These are phyloP conservation scores for Colostygia pectinataria DNA, from an alignment of 2,888 invertebrate genomes.

Conservation along the genomic window DNA sequence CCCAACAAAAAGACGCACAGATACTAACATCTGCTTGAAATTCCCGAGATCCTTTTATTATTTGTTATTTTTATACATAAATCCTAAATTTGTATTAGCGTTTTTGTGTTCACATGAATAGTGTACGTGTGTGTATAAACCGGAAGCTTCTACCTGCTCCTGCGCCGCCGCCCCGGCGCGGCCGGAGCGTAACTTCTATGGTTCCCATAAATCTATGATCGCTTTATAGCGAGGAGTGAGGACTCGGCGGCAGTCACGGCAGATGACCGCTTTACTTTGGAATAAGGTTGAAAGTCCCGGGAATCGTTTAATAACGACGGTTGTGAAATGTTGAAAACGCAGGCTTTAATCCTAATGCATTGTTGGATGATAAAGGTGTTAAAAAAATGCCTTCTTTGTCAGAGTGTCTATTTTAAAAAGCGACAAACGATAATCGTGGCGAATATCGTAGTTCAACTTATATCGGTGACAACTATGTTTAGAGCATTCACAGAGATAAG, in stretches of 20 bases:
- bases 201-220: neutral
- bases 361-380: neutral
- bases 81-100: constrained; percentile 24
- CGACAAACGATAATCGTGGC: no score
- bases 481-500: no score
- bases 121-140: constrained; percentile 40
- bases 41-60: constrained; percentile 21
- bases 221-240: neutral
- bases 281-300: no score
- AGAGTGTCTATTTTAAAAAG: no score
- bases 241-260: no score
- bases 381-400: neutral
- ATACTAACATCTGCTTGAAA: constrained; percentile 27
- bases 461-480: no score
- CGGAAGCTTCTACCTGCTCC: constrained; percentile 53
- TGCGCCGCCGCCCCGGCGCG: no score
- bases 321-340: no score
- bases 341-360: neutral
- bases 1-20: constrained; percentile 6
- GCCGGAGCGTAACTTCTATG: constrained; percentile 28
- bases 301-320: no score
- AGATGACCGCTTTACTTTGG: no score
- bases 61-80: constrained; percentile 36
- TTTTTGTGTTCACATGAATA: constrained; percentile 1
- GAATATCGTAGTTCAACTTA: no score